Conservation (phyloP, 2,113 vertebrate genomes). For the Corvus hawaiiensis region DNA sequence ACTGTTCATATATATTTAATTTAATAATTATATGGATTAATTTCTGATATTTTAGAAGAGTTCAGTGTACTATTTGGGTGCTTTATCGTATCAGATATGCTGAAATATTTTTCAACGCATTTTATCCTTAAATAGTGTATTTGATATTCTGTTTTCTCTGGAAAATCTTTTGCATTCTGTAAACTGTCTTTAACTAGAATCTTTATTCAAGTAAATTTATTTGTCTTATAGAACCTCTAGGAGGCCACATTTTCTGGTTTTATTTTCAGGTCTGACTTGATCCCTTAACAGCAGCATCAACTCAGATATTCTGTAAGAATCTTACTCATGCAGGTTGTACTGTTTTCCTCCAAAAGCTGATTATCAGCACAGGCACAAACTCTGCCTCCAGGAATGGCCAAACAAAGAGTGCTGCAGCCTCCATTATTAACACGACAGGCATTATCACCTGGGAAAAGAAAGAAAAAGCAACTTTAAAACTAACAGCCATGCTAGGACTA, state of each 20-base stretch:
- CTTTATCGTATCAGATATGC: background rate
- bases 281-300: background rate
- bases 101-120: background rate
- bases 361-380: constrained; percentile 97
- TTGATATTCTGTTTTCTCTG: background rate
- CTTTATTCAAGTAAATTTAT: background rate
- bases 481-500: background rate
- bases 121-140: background rate
- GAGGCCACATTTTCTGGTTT: background rate
- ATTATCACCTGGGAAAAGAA: constrained; percentile 84
- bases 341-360: constrained; percentile 91
- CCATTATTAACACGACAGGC: constrained; percentile 94
- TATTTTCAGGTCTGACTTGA: background rate
- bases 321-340: constrained; percentile 91
- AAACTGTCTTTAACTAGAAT: background rate
- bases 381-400: constrained; percentile 91
- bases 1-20: background rate
- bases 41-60: background rate
- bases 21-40: background rate
- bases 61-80: background rate
- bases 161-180: background rate
- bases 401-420: constrained; percentile 90
- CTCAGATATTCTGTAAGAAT: background rate
- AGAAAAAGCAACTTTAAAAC: background rate
- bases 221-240: background rate